Conservation (phyloP, 2,888 invertebrate genomes). For the Drosophila trichaetosa region DNA sequence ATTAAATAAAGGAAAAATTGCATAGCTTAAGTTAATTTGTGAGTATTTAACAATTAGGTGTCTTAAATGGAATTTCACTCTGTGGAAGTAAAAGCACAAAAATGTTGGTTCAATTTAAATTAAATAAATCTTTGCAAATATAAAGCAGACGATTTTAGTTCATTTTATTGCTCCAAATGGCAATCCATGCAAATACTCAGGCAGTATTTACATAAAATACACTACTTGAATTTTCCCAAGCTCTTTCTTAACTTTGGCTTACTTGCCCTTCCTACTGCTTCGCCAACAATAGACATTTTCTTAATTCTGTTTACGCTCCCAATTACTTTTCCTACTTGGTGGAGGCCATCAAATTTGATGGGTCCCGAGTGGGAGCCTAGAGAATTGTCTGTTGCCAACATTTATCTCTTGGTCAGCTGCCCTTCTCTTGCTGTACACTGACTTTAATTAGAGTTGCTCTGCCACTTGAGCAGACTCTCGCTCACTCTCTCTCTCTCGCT, state of each 20-base stretch:
- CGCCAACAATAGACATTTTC: conserved; percentile 45
- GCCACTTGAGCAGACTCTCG: conserved; percentile 17
- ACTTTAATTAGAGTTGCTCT: conserved; percentile 51
- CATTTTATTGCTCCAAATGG: not conserved
- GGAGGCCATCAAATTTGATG: conserved; percentile 57
- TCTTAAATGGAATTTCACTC: not conserved
- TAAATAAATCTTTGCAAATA: not conserved
- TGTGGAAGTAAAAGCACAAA: not conserved
- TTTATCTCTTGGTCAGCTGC: conserved; percentile 37
- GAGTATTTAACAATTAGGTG: not conserved
- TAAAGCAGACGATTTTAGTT: not conserved
- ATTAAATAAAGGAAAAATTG: not conserved
- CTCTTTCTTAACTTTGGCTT: not conserved
- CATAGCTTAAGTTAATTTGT: not conserved
- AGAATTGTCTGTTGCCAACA: conserved; percentile 23
- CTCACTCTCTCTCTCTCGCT: not conserved
- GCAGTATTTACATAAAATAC: conserved; percentile 29
- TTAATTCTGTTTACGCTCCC: conserved; percentile 54
- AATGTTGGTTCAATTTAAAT: not conserved
- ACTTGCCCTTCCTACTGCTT: not conserved
- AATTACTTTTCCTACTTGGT: conserved; percentile 53
- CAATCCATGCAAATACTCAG: conserved; percentile 7
- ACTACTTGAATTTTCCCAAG: conserved; percentile 3
- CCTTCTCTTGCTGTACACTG: conserved; percentile 8
- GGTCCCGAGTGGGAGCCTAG: conserved; percentile 36